These are phyloP conservation scores for Siphlonurus alternatus DNA, from an alignment of 2,888 invertebrate genomes.

Conservation along the genomic window DNA sequence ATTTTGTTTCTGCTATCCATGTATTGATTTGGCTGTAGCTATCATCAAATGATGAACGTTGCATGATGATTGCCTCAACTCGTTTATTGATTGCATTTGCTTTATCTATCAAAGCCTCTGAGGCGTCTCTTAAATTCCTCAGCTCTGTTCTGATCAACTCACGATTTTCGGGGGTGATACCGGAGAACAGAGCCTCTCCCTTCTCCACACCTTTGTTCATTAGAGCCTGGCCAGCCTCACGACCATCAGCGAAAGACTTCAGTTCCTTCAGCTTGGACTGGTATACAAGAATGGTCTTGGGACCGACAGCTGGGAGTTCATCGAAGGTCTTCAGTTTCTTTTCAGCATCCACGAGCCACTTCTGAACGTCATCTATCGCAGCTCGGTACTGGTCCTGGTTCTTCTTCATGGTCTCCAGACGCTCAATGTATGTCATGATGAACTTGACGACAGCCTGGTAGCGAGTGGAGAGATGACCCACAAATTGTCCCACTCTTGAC, in stretches of 20 bases:
- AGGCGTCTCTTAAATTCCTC: slow-evolving; percentile 58
- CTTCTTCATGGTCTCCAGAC: slow-evolving; percentile 49
- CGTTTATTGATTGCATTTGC: slow-evolving; percentile 71
- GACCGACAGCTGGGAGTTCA: slow-evolving; percentile 47
- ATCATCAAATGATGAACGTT: slow-evolving; percentile 85
- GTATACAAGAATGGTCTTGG: slow-evolving; percentile 46
- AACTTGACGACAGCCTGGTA: slow-evolving; percentile 60
- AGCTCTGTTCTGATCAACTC: slow-evolving; percentile 71
- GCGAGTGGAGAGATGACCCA: slow-evolving; percentile 56
- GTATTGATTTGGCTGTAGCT: slow-evolving; percentile 70
- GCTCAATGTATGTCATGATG: slow-evolving; percentile 48
- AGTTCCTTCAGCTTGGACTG: slow-evolving; percentile 59
- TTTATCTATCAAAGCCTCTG: slow-evolving; percentile 70
- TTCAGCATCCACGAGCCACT: slow-evolving; percentile 63
- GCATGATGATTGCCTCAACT: slow-evolving; percentile 75
- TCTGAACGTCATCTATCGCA: slow-evolving; percentile 48
- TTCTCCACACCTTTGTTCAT: slow-evolving; percentile 66
- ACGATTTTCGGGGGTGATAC: slow-evolving; percentile 72
- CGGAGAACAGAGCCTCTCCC: slow-evolving; percentile 75
- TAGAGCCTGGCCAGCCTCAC: slow-evolving; percentile 61
- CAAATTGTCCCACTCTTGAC: slow-evolving; percentile 63
- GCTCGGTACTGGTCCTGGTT: slow-evolving; percentile 51
- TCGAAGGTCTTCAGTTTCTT: slow-evolving; percentile 49
- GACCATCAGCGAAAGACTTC: slow-evolving; percentile 50
- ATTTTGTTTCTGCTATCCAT: slow-evolving; percentile 69